Conservation (phyloP, 1,140 invertebrate species). For the Drosophila pachea region DNA sequence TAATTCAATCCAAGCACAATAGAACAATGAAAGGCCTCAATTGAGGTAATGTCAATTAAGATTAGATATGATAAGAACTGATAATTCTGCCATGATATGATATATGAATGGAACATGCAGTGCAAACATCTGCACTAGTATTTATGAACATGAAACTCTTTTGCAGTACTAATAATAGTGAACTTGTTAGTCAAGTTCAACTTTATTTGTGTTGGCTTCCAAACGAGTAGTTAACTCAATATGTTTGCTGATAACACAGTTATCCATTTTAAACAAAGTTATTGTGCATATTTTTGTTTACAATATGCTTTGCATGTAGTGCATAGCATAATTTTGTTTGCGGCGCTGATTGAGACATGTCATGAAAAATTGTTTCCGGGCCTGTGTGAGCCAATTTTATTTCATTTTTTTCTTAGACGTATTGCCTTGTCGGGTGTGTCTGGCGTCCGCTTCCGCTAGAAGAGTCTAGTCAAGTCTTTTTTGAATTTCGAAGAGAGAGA, state of each 20-base stretch:
- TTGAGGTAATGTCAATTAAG: not conserved
- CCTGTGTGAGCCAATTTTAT: slow-evolving; percentile 49
- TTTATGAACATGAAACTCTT: no score
- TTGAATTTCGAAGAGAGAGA: slow-evolving; percentile 18
- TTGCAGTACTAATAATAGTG: no score
- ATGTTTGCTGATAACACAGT: not conserved
- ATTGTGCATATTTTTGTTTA: not conserved
- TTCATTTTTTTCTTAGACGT: slow-evolving; percentile 39
- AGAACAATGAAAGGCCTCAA: not conserved
- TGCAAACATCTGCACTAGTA: not conserved
- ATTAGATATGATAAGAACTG: slow-evolving; percentile 1
- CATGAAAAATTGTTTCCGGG: slow-evolving; percentile 47
- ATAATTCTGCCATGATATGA: not conserved
- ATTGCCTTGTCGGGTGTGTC: slow-evolving; percentile 37
- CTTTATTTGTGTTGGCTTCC: not conserved
- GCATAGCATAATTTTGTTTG: slow-evolving; percentile 29
- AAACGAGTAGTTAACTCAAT: no score
- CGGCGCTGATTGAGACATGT: slow-evolving; percentile 39
- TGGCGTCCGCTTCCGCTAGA: slow-evolving; percentile 30
- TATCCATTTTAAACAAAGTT: not conserved
- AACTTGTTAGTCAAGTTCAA: no score
- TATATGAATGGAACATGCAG: not conserved
- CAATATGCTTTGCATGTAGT: slow-evolving; percentile 6
- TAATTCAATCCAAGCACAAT: not conserved
- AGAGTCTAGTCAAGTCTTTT: slow-evolving; percentile 17